Conservation (phyloP, 2,797 vertebrate species). For the Rhinella marina region DNA sequence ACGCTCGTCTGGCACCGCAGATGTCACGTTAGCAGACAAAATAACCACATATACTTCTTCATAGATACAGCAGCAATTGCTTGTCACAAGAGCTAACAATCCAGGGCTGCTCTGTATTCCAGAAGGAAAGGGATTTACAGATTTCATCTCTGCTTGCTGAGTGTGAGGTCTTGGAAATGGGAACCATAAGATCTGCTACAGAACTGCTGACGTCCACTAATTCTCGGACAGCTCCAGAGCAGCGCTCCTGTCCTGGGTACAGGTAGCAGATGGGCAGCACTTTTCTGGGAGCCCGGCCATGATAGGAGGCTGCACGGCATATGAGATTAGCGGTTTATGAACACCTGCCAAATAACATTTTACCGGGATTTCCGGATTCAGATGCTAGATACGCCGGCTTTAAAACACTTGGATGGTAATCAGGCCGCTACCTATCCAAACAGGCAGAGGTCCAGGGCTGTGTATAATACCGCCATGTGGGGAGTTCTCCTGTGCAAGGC, state of each 20-base stretch:
- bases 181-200: too few species aligned
- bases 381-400: not conserved
- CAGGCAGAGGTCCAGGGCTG: not conserved
- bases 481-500: not conserved
- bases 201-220: too few species aligned
- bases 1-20: not conserved
- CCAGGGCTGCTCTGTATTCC: not conserved
- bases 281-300: not conserved
- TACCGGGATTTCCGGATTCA: conserved; percentile 33
- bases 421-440: not conserved
- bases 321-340: conserved; percentile 38
- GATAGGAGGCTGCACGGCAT: conserved; percentile 2
- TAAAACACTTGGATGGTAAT: not conserved
- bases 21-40: not conserved
- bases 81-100: not conserved
- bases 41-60: too few species aligned
- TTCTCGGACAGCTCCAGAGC: too few species aligned
- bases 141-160: too few species aligned
- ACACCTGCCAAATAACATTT: conserved; percentile 50
- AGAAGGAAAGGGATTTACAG: too few species aligned
- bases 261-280: not conserved
- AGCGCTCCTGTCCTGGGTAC: not conserved
- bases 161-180: too few species aligned
- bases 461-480: not conserved
- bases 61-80: not conserved